Evolutionary conservation across 2,797 vertebrate genomes (phyloP).

Genomic region (Tauraco hartlaubi): DNA sequence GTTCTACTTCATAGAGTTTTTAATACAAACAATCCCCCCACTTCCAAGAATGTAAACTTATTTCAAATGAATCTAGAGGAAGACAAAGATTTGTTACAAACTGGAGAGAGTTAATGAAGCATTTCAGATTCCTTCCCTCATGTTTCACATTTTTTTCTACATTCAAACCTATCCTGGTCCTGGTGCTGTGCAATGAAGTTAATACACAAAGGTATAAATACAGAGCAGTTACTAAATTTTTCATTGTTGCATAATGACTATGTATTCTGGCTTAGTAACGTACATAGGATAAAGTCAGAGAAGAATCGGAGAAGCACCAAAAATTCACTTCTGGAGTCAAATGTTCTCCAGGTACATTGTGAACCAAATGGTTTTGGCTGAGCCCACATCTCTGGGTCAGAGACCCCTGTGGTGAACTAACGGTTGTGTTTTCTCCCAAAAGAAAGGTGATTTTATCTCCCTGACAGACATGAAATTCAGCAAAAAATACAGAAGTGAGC

Average conservation of each 20-base stretch:
- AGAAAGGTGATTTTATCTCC: neutral
- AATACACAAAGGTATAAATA: constrained; percentile 53
- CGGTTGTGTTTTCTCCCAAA: neutral
- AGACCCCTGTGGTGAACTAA: neutral
- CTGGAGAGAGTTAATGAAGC: neutral
- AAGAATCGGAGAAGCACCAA: neutral
- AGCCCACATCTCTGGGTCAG: neutral
- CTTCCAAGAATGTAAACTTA: neutral
- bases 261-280: constrained; percentile 15
- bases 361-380: neutral
- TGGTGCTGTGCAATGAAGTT: neutral
- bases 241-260: constrained; percentile 28
- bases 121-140: neutral
- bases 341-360: neutral
- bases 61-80: neutral
- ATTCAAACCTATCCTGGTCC: neutral
- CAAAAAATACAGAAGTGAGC: constrained; percentile 25
- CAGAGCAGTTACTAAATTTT: constrained; percentile 43
- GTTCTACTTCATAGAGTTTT: neutral
- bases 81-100: neutral
- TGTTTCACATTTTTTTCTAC: neutral
- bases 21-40: neutral
- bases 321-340: neutral
- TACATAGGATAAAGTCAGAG: neutral
- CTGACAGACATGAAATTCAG: neutral